Percentiles rank a stretch among this genome's conserved stretches.
Conservation (phyloP, 2,888 invertebrate genomes). For the Leptura quadrifasciata region DNA sequence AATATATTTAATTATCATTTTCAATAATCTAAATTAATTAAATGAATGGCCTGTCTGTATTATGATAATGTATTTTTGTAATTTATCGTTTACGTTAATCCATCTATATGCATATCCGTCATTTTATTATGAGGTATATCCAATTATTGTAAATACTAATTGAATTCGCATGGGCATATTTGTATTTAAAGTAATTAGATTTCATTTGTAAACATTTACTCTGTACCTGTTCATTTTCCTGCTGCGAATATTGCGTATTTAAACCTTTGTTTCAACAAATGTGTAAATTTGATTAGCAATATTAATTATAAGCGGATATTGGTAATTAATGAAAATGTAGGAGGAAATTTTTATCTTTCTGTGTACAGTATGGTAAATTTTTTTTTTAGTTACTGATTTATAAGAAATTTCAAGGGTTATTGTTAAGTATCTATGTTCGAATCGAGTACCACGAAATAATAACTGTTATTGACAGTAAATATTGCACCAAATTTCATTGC, state of each 20-base stretch:
- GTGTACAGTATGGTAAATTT: too few relatives aligned
- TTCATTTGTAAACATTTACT: constrained; percentile 22
- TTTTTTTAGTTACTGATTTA: too few relatives aligned
- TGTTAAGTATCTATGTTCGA: too few relatives aligned
- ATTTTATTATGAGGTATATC: background rate
- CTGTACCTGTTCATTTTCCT: constrained; percentile 28
- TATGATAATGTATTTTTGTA: constrained; percentile 16
- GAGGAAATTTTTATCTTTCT: too few relatives aligned
- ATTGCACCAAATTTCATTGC: too few relatives aligned
- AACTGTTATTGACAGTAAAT: too few relatives aligned
- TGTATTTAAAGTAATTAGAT: constrained; percentile 35
- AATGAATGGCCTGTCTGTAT: background rate
- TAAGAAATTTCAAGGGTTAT: too few relatives aligned
- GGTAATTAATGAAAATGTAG: too few relatives aligned
- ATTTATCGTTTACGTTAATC: constrained; percentile 11
- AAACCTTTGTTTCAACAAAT: background rate
- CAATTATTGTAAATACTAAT: constrained; percentile 14
- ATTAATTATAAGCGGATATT: too few relatives aligned
- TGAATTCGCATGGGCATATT: constrained; percentile 14
- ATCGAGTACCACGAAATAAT: too few relatives aligned
- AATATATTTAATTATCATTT: background rate
- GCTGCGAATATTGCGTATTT: background rate
- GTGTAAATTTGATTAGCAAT: background rate
- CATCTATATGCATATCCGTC: background rate
- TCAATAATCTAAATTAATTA: constrained; percentile 8